phyloP scores from a whole-genome alignment of 2,113 vertebrate species.

The Catharus fuscescens region DNA sequence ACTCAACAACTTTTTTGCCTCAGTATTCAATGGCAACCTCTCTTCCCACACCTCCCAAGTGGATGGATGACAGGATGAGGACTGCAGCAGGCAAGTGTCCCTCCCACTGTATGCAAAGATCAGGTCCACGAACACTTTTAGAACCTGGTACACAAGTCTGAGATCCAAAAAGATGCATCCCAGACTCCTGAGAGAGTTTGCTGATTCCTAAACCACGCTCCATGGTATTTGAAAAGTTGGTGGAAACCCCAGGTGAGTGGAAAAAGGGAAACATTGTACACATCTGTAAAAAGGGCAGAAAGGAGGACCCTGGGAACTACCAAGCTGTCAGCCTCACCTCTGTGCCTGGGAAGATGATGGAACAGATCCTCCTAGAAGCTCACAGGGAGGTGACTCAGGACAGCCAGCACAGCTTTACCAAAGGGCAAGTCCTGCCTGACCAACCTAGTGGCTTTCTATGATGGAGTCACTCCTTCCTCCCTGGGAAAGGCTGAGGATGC shows the following conservation, averaged over 20 bases:
- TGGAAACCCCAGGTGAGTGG: background rate
- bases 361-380: background rate
- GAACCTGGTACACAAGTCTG: background rate
- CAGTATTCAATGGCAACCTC: background rate
- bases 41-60: background rate
- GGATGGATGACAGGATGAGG: background rate
- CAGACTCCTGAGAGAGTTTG: background rate
- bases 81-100: background rate
- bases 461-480: background rate
- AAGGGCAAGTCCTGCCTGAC: background rate
- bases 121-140: rapidly evolving
- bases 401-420: background rate
- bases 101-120: background rate
- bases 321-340: background rate
- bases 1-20: background rate
- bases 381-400: background rate
- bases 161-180: background rate
- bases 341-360: background rate
- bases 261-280: background rate
- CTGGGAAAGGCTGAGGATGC: background rate
- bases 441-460: background rate
- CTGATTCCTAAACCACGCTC: background rate
- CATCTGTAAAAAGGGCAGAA: background rate
- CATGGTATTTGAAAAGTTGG: background rate
- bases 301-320: background rate